Evolutionary conservation across 2,797 vertebrate genomes (phyloP), one percentile per base, ranked within the genome.

Genomic region (Limosa lapponica): DNA sequence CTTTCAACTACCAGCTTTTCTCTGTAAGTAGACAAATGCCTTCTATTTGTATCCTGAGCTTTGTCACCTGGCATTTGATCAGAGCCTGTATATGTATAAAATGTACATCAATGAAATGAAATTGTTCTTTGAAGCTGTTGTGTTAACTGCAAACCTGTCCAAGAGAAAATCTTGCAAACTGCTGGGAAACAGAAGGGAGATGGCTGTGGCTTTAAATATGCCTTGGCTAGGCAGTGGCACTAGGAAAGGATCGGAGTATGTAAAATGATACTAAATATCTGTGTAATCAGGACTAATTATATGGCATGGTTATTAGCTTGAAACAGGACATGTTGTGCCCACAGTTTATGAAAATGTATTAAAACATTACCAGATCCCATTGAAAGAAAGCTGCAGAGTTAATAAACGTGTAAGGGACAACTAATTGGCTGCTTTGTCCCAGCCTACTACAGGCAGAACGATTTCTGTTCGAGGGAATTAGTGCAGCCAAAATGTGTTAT

Each of bases 291-390:
- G 66, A 83, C 75, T 97, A 96, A 97, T 96, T 97, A 96, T 84
- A 92, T 82, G 80, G 89, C 90, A 93, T 1, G 54, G 93, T 93
- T 94, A 94, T 97, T 96, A 96, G 95, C 87, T 88, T 64, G 95
- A 95, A 96, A 95, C 89, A 92, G 95, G 94, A 95, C 93, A 75
- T 94, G 96, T 96, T 96, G 89, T 95, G 94, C 93, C 96, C 92
- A 92, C 75, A 93, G 89, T 86, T 96, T 92, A 96, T 96, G 92
- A 95, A 97, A 96, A 91, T 93, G 82, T 94, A 94, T 94, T 96
- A 88, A 94, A 96, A 94, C 79, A 90, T 94, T 91, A 94, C 84
- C 86, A 84, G 69, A 92, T 96, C 96, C 81, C 73, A 78, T 83
- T 93, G 94, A 89, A 91, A 94, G 81, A 85, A 92, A 90, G 86